Base-by-base conservation (phyloP, 2,113 vertebrate species). In the Odocoileus virginianus region DNA sequence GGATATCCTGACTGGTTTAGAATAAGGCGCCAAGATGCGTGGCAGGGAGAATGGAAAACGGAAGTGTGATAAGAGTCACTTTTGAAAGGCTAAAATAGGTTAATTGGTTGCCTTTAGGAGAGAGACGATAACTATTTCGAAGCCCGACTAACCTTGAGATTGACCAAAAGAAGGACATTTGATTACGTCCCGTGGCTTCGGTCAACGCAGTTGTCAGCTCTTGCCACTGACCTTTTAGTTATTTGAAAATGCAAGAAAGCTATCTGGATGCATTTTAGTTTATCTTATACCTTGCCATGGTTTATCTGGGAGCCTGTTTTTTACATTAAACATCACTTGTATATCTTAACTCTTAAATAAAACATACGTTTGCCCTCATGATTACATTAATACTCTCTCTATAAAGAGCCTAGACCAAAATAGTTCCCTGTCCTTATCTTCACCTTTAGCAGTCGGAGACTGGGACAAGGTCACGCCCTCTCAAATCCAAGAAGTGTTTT, bases 401-500 rank as follows among this genome's bases (percentile, higher is more conserved):
- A 17, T 81, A 57, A 84, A 95, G 36, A 92, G 27, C 45, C 27
- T 25, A 89, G 36, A 91, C 64, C 57, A 91, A 94, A 96, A 96
- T 55, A 94, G 76, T 40, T 83, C 57, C 5, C 5, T 88, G 33
- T 58, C 88, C 36, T 97, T 95, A 81, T 89, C 60, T 93, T 95
- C 91, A 91, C 92, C 79, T 94, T 95, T 94, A 88, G 43, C 95
- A 85, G 25, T 87, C 45, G 95, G 82, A 91, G 87, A 57, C 47
- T 92, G 25, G 88, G 81, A 55, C 83, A 95, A 96, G 87, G 84
- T 93, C 50, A 54, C 10, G 19, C 28, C 82, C 57, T 98, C 74
- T 71, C 76, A 96, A 93, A 96, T 95, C 54, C 19, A 96, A 96
- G 88, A 89, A 88, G 27, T 79, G 58, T 96, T 97, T 96, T 84